Conservation (phyloP, 1,140 invertebrate species). For the Aradophagus sp. region DNA sequence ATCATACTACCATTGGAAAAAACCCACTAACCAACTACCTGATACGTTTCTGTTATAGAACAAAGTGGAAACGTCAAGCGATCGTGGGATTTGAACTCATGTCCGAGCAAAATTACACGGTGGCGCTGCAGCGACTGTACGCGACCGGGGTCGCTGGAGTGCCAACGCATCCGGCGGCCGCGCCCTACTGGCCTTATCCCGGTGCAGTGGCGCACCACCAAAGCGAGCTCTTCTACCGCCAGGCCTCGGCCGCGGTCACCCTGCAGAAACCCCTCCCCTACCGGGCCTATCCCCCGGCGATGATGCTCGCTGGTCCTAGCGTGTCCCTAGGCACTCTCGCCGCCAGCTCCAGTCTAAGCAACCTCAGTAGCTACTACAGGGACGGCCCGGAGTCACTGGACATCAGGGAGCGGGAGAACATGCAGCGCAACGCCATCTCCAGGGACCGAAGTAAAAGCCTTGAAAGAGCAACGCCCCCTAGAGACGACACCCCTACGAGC, state of each 20-base stretch:
- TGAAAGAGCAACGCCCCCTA: constrained; percentile 64
- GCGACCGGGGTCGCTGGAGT: constrained; percentile 74
- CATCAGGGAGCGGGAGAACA: constrained; percentile 69
- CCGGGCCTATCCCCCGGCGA: constrained; percentile 80
- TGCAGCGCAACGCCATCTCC: constrained; percentile 59
- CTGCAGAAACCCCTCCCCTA: constrained; percentile 93
- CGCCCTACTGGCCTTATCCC: constrained; percentile 77
- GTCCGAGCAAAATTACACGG: constrained; percentile 94
- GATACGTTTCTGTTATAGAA: constrained; percentile 87
- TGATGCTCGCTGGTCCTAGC: constrained; percentile 80
- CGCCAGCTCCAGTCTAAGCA: constrained; percentile 77
- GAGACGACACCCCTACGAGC: constrained; percentile 68
- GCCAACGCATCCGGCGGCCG: constrained; percentile 79
- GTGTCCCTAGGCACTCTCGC: constrained; percentile 77
- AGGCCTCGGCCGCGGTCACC: constrained; percentile 81
- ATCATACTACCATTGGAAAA: too few relatives aligned
- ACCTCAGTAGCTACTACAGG: constrained; percentile 81
- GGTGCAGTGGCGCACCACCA: constrained; percentile 79
- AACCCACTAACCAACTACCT: too few relatives aligned
- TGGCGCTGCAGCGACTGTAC: constrained; percentile 95
- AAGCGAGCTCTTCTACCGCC: constrained; percentile 87
- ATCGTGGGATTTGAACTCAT: constrained; percentile 96
- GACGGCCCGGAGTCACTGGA: constrained; percentile 66
- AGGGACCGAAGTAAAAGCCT: constrained; percentile 74
- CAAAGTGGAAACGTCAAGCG: constrained; percentile 99